Evolutionary conservation across 2,113 vertebrate genomes (phyloP).

Genomic region (Willisornis vidua): DNA sequence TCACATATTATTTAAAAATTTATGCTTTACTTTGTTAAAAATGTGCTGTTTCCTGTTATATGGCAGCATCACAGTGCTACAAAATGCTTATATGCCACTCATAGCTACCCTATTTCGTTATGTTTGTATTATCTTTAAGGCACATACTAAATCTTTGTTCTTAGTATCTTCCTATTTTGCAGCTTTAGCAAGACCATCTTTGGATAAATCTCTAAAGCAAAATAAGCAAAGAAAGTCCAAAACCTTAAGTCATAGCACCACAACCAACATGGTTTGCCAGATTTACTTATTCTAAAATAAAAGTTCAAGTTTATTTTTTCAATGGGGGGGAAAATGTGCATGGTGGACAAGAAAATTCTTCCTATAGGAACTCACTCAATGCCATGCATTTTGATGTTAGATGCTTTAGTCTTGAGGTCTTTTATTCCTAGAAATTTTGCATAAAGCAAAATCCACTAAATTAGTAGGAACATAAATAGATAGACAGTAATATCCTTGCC

Average conservation of each 20-base stretch:
- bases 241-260: neutral
- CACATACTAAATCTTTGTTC: neutral
- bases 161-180: neutral
- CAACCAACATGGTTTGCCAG: fast-evolving
- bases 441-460: neutral
- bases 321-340: fast-evolving
- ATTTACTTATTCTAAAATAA: neutral
- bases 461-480: neutral
- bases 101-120: fast-evolving
- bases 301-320: neutral
- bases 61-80: neutral
- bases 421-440: neutral
- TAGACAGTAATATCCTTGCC: fast-evolving
- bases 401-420: neutral
- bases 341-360: fast-evolving
- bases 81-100: neutral
- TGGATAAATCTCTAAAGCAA: neutral
- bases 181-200: neutral
- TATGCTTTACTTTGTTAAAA: neutral
- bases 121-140: neutral
- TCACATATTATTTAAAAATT: neutral
- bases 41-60: neutral
- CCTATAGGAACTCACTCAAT: neutral
- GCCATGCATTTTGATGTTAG: neutral
- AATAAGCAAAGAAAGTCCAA: neutral